Percentiles rank a stretch among this genome's conserved stretches.
These are phyloP conservation scores for Ptilonorhynchus violaceus DNA, from an alignment of 2,113 vertebrate species.

Conservation along the genomic window DNA sequence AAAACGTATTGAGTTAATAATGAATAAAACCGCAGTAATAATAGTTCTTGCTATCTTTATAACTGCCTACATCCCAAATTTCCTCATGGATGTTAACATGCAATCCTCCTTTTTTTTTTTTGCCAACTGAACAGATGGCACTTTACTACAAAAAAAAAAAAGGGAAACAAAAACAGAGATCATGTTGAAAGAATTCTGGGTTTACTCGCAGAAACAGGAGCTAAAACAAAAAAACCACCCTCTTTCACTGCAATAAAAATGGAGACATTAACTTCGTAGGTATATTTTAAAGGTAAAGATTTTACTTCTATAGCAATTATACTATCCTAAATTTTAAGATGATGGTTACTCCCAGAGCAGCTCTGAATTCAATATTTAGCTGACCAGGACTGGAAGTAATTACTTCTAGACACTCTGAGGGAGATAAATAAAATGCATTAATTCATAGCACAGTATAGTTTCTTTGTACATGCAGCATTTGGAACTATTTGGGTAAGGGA, in stretches of 20 bases:
- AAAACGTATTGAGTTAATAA: background rate
- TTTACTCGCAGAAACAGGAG: background rate
- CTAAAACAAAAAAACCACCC: background rate
- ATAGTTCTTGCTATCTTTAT: background rate
- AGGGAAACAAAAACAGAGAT: background rate
- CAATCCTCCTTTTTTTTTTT: background rate
- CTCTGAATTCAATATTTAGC: background rate
- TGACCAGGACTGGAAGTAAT: background rate
- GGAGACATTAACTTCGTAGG: background rate
- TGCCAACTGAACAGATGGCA: background rate
- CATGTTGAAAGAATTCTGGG: background rate
- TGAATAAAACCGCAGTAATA: background rate
- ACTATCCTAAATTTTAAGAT: background rate
- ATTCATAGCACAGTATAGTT: background rate
- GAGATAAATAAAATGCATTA: constrained; percentile 6
- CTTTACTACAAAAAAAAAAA: background rate
- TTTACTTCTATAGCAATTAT: background rate
- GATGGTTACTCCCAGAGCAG: background rate
- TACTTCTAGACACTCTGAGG: background rate
- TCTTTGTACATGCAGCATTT: background rate
- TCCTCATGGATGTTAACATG: background rate
- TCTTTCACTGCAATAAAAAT: background rate
- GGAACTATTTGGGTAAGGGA: background rate
- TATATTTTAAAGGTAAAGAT: background rate
- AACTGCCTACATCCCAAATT: background rate